Conservation (phyloP, 2,113 vertebrate species). For the Brachyistius frenatus region DNA sequence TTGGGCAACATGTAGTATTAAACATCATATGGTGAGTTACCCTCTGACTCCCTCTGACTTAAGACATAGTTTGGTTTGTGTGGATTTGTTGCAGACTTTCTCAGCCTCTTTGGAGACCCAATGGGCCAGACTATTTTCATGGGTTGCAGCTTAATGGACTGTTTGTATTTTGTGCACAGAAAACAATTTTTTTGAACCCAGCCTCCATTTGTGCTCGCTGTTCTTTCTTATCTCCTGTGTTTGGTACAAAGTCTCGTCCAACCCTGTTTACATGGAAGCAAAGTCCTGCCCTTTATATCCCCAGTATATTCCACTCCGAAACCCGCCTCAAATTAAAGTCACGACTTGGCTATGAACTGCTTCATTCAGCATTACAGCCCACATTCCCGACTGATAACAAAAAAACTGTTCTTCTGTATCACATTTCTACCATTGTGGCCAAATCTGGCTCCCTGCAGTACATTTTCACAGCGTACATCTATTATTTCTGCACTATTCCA, state of each 20-base stretch:
- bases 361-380: conserved; percentile 59
- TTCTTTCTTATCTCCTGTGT: conserved; percentile 47
- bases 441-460: conserved; percentile 66
- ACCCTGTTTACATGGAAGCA: conserved; percentile 44
- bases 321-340: conserved; percentile 63
- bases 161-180: conserved; percentile 47
- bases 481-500: conserved; percentile 65
- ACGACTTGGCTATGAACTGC: conserved; percentile 48
- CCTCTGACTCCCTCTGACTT: neutral
- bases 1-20: neutral
- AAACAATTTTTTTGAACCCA: conserved; percentile 37
- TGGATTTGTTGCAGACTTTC: conserved; percentile 41
- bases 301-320: conserved; percentile 13
- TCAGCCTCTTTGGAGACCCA: conserved; percentile 54
- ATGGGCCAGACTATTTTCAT: conserved; percentile 55
- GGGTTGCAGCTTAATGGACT: conserved; percentile 54
- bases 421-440: conserved; percentile 64
- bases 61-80: conserved; percentile 2
- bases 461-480: conserved; percentile 66
- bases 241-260: conserved; percentile 36
- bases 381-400: conserved; percentile 58
- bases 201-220: conserved; percentile 28
- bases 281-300: conserved; percentile 33
- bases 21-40: neutral
- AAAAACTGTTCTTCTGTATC: conserved; percentile 63